Conservation (phyloP, 2,113 vertebrate species). For the Phodopus roborovskii region DNA sequence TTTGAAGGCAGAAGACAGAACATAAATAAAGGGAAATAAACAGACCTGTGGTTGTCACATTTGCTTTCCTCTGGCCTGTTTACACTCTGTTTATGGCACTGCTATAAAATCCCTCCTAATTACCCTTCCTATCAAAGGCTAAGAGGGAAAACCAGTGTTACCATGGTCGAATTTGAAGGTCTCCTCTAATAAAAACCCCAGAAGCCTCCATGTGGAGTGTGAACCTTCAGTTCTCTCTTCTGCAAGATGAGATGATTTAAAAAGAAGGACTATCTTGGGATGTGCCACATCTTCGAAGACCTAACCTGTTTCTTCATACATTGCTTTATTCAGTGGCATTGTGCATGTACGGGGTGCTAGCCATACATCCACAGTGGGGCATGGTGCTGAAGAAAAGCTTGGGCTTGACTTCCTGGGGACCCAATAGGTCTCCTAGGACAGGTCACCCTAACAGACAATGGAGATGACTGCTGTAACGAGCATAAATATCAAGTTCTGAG, state of each 20-base stretch:
- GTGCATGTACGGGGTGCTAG: not conserved
- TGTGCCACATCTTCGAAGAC: not conserved
- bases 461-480: no score
- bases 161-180: not conserved
- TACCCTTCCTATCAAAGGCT: not conserved
- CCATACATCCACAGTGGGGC: no score
- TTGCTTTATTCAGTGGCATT: not conserved
- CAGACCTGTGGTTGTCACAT: not conserved
- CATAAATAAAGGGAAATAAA: slow-evolving; percentile 69
- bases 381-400: not conserved
- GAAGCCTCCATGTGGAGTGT: not conserved
- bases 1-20: slow-evolving; percentile 57
- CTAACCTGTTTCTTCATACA: not conserved
- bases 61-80: slow-evolving; percentile 51
- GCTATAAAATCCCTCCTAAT: slow-evolving; percentile 5
- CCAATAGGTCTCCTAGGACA: not conserved
- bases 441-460: not conserved
- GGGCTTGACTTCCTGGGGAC: not conserved
- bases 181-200: not conserved
- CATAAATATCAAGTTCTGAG: not conserved
- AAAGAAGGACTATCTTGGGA: not conserved
- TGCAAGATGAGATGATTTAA: slow-evolving; percentile 7
- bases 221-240: not conserved
- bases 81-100: slow-evolving; percentile 9
- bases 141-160: not conserved